phyloP scores from a whole-genome alignment of 2,113 vertebrate genomes.

The Bos taurus region DNA sequence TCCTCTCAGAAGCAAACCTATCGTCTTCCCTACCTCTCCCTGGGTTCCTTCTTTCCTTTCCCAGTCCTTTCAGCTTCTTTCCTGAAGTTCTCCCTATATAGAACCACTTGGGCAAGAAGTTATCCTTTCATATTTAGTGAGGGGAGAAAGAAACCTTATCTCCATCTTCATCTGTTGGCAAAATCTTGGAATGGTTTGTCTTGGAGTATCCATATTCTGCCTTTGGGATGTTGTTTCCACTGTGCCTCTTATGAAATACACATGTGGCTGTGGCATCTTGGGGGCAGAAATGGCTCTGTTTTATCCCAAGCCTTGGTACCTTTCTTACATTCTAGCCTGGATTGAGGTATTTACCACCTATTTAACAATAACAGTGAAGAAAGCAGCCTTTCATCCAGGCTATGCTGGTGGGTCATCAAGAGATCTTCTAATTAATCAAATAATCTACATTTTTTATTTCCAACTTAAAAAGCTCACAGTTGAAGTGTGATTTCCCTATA shows the following conservation, averaged over 20 bases:
- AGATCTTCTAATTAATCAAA: background rate
- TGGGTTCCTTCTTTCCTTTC: no score
- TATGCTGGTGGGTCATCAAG: background rate
- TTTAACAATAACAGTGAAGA: no score
- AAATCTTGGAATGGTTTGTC: background rate
- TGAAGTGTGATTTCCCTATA: background rate
- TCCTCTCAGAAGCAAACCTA: background rate
- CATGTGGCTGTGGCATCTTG: background rate
- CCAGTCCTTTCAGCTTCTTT: background rate
- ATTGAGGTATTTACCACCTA: no score
- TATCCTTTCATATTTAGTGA: background rate
- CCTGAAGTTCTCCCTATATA: background rate
- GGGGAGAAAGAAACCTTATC: background rate
- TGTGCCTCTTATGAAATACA: background rate
- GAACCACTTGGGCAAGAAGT: background rate
- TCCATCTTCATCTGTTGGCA: background rate
- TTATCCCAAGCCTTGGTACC: background rate
- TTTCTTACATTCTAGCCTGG: background rate
- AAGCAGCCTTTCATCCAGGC: background rate
- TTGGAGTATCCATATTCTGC: rapidly evolving
- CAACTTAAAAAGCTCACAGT: background rate
- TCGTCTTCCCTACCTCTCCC: rapidly evolving
- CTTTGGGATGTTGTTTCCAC: background rate
- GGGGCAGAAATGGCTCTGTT: background rate
- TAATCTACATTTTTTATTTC: background rate